These are phyloP conservation scores for Cyclophora albipunctata DNA, from an alignment of 2,888 invertebrate species.

Conservation along the genomic window DNA sequence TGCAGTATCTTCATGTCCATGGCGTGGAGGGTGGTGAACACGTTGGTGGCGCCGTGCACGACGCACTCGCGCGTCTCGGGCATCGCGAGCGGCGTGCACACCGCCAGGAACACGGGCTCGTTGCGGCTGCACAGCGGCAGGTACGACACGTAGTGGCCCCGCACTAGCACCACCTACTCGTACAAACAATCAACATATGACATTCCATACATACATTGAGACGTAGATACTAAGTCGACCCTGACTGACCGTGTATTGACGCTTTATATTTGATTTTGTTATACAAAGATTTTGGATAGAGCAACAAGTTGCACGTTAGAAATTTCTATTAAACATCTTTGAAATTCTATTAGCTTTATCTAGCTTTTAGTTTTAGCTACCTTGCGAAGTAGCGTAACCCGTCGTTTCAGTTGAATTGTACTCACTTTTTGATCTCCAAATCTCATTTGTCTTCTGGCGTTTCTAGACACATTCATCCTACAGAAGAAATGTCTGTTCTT, in stretches of 20 bases:
- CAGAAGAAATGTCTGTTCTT: constrained; percentile 91
- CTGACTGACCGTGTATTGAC: too few species aligned
- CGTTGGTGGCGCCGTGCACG: constrained; percentile 96
- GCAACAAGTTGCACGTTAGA: too few species aligned
- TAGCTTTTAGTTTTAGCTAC: too few species aligned
- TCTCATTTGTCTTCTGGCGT: constrained; percentile 96
- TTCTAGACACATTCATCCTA: constrained; percentile 98
- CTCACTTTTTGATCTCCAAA: constrained; percentile 98
- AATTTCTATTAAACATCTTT: too few species aligned
- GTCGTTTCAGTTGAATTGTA: background rate
- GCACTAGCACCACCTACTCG: constrained; percentile 94
- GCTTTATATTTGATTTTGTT: too few species aligned
- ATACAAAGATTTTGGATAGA: too few species aligned
- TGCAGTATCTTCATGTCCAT: constrained; percentile 99
- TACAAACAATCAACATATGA: background rate
- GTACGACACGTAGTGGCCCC: constrained; percentile 96
- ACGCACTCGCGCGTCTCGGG: constrained; percentile 97
- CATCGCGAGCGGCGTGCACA: constrained; percentile 97
- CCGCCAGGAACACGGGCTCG: constrained; percentile 96
- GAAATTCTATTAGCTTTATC: too few species aligned
- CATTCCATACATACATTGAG: too few species aligned
- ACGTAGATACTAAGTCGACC: too few species aligned
- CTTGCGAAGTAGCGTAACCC: too few species aligned
- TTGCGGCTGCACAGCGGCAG: constrained; percentile 93
- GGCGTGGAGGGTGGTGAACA: constrained; percentile 96